Evolutionary conservation across 2,888 invertebrate genomes (phyloP), one percentile per base, ranked within the genome.

Genomic region (Drosophila greeni): DNA sequence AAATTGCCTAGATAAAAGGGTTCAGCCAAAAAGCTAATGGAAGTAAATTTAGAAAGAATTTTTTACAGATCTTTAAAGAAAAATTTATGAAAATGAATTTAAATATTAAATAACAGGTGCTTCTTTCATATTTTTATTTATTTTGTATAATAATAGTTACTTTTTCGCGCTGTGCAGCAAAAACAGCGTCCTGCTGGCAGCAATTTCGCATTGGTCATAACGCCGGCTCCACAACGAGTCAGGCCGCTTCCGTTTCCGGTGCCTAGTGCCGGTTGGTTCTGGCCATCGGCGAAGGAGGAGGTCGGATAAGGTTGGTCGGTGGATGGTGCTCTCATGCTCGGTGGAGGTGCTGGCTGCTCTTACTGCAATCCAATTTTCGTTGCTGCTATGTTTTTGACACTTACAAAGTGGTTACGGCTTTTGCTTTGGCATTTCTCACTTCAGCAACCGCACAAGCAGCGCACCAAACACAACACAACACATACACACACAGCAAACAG

Each of bases 341-440:
- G 42, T 33, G 36, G 29, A 31, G 54, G 55, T 39, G 56, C 43
- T 52, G 55, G 65, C 34, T 67, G 57, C 40, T 67, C 58, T 51
- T 64, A 70, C 70, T 75, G 80, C 78, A 79, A 76, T 79, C 80
- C 79, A 79, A 79, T 79, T 79, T 79, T 82, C 82, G 76, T 82
- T 76, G 70, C 80, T 82, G 72, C 75, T 82, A 74, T 79, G 79
- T 79, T 79, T 79, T 79, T 79, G 79, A 79, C 79, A 79, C 79
- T 82, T 82, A 79, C 79, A 79, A 79, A 79, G 79, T 79, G 79
- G 79, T 79, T 79, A 79, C 82, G 82, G 80, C 79, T 79, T 82
- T 79, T 79, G 79, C 79, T 79, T 79, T 79, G 77, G 82, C 82
- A 79, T 79, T 76, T 79, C 79, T 79, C 79, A 79, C 79, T 79